These are phyloP conservation scores for Zosterops japonicus DNA, from an alignment of 2,113 vertebrate species.

Conservation along the genomic window DNA sequence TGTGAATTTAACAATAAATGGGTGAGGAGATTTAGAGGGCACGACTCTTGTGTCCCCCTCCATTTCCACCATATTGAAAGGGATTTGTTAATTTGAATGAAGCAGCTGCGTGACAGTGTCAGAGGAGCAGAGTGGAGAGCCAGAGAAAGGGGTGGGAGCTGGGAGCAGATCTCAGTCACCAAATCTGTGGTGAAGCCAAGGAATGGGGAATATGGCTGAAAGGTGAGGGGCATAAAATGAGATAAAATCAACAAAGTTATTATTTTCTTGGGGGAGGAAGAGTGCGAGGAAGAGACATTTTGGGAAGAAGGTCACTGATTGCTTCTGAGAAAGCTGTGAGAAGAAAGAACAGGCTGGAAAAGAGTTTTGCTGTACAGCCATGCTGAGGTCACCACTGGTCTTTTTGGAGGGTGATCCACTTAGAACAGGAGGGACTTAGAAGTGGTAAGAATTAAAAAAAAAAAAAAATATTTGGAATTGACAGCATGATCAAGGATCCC, in stretches of 20 bases:
- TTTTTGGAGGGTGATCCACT: background rate
- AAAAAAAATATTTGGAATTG: background rate
- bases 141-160: background rate
- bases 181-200: background rate
- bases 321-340: background rate
- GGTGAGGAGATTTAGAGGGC: background rate
- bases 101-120: background rate
- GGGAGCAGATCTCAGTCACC: background rate
- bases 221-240: background rate
- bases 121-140: background rate
- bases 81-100: background rate
- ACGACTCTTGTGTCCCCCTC: background rate
- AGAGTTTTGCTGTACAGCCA: background rate
- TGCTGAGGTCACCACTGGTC: background rate
- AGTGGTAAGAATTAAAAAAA: background rate
- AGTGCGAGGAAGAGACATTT: background rate
- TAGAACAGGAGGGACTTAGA: fast-evolving
- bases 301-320: background rate
- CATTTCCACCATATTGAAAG: background rate
- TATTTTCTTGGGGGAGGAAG: background rate
- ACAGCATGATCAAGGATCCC: background rate
- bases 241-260: background rate
- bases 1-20: background rate
- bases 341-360: background rate
- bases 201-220: background rate